phyloP scores from a whole-genome alignment of 2,113 vertebrate genomes.

The Pangasianodon gigas region DNA sequence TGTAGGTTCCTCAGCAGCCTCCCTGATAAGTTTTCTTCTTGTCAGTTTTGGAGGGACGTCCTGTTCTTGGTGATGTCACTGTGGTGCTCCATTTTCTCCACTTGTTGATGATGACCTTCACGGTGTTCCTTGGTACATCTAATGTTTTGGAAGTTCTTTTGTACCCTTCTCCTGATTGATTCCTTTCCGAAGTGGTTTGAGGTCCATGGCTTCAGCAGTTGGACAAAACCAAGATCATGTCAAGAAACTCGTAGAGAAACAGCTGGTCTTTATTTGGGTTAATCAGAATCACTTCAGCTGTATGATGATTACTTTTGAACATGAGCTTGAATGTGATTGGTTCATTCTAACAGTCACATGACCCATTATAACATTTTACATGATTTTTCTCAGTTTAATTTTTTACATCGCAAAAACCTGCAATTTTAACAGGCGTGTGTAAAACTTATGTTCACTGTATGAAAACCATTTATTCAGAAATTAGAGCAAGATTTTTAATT shows the following conservation, averaged over 20 bases:
- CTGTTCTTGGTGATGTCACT: background rate
- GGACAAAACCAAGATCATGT: no score
- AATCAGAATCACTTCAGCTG: no score
- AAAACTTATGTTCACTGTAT: background rate
- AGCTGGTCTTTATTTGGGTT: no score
- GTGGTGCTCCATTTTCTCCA: background rate
- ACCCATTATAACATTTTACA: background rate
- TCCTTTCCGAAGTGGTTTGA: no score
- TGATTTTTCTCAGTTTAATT: background rate
- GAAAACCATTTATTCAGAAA: background rate
- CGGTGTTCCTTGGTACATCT: background rate
- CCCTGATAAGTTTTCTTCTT: background rate
- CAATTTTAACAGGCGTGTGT: background rate
- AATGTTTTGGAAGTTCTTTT: background rate
- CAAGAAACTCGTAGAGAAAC: no score
- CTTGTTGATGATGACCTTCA: background rate
- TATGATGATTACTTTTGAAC: no score
- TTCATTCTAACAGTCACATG: background rate
- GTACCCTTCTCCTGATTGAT: no score
- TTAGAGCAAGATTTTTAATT: background rate
- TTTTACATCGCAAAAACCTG: background rate
- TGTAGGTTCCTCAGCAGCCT: background rate
- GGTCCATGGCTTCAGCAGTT: no score
- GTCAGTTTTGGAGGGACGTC: background rate
- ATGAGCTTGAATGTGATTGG: background rate